Conservation (phyloP, 2,113 vertebrate species). For the Atractosteus spatula region DNA sequence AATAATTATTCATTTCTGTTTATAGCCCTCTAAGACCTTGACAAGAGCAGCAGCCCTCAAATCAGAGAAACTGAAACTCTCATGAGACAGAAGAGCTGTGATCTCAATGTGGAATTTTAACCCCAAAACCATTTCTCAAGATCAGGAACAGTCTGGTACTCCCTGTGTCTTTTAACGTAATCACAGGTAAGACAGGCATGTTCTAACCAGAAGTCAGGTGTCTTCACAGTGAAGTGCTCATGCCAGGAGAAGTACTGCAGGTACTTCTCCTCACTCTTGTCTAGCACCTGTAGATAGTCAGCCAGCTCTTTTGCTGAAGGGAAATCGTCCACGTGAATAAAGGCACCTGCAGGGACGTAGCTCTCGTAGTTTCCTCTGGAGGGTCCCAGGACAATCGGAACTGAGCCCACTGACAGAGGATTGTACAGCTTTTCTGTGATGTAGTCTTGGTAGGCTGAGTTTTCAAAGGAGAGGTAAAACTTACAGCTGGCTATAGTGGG, state of each 20-base stretch:
- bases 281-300: slow-evolving; percentile 86
- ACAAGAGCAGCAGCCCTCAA: no score
- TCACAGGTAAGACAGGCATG: slow-evolving; percentile 92
- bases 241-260: slow-evolving; percentile 93
- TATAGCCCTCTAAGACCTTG: no score
- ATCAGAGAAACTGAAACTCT: no score
- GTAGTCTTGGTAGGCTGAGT: slow-evolving; percentile 95
- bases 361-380: slow-evolving; percentile 92
- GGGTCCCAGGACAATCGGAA: slow-evolving; percentile 89
- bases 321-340: slow-evolving; percentile 94
- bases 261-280: slow-evolving; percentile 90
- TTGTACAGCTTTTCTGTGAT: slow-evolving; percentile 98
- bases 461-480: slow-evolving; percentile 95
- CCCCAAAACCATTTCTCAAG: slow-evolving; percentile 97
- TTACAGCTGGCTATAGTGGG: slow-evolving; percentile 92
- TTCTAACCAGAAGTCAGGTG: slow-evolving; percentile 89
- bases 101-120: no score
- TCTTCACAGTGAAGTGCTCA: slow-evolving; percentile 89
- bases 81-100: no score
- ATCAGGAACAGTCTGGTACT: slow-evolving; percentile 87
- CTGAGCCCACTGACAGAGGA: slow-evolving; percentile 85
- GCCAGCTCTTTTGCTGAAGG: slow-evolving; percentile 87
- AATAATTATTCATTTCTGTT: no score
- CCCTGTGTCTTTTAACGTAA: slow-evolving; percentile 86
- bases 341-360: slow-evolving; percentile 89